Percentiles rank a stretch among this genome's conserved stretches.
Conservation (phyloP, 2,888 invertebrate species). For the Ectobius pallidus region DNA sequence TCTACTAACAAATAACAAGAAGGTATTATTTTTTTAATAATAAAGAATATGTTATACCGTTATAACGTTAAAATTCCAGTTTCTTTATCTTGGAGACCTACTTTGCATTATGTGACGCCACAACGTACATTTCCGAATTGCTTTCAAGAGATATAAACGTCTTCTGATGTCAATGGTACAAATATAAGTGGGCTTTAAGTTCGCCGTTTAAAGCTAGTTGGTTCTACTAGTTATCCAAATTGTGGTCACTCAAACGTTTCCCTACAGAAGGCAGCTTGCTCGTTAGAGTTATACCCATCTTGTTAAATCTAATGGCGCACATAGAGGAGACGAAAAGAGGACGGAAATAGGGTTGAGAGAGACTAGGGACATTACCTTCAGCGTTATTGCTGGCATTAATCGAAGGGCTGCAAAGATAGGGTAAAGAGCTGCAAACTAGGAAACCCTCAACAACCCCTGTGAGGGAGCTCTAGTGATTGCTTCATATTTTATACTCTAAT, state of each 20-base stretch:
- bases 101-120: too few species aligned
- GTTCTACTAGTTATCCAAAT: background rate
- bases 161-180: too few species aligned
- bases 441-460: background rate
- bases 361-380: background rate
- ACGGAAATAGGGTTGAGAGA: background rate
- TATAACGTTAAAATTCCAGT: too few species aligned
- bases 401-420: background rate
- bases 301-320: background rate
- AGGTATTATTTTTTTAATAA: too few species aligned
- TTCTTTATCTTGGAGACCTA: too few species aligned
- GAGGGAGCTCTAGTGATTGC: background rate
- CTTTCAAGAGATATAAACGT: too few species aligned
- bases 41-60: too few species aligned
- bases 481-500: background rate
- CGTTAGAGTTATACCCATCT: background rate
- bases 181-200: too few species aligned
- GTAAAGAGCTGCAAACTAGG: background rate
- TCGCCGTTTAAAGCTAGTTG: too few species aligned
- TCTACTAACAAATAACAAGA: too few species aligned
- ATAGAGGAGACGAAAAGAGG: background rate
- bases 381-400: background rate
- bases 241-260: background rate
- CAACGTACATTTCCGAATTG: too few species aligned
- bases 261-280: background rate